Evolutionary conservation across 2,113 vertebrate genomes (phyloP).

Genomic region (Callospermophilus lateralis): DNA sequence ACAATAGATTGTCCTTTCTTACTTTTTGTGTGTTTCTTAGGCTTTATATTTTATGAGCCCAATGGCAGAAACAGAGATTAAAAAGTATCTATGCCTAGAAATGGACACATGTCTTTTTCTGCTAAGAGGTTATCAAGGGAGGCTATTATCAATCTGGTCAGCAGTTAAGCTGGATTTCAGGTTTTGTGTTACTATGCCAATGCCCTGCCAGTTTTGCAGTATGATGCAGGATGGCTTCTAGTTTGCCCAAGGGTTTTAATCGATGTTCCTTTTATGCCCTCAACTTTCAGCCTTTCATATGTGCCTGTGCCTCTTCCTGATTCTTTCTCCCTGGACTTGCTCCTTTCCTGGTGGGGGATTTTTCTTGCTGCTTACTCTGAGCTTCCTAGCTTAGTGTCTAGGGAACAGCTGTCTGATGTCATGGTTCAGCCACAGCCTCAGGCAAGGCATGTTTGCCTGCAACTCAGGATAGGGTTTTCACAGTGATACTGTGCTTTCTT

Average conservation of each 20-base stretch:
- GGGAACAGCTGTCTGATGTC: neutral
- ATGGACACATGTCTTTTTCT: neutral
- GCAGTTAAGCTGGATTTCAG: neutral
- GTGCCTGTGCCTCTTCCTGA: neutral
- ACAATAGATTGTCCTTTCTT: neutral
- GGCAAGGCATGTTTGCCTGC: neutral
- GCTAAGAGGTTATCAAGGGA: neutral
- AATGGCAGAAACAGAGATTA: neutral
- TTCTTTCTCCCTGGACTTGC: neutral
- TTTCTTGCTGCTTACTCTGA: neutral
- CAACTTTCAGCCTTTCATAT: neutral
- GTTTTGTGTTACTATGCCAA: neutral
- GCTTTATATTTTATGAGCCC: neutral
- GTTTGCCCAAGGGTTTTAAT: neutral
- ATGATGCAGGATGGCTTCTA: neutral
- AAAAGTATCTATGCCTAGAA: neutral
- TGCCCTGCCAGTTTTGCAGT: neutral
- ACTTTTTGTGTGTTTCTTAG: neutral
- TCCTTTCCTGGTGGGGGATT: neutral
- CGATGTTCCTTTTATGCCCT: neutral
- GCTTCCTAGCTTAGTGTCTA: neutral
- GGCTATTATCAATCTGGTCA: neutral
- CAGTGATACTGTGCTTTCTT: neutral
- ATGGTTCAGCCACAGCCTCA: neutral
- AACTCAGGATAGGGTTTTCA: neutral